Conservation (phyloP, 2,113 vertebrate species). For the Erythrocercus mccallii region DNA sequence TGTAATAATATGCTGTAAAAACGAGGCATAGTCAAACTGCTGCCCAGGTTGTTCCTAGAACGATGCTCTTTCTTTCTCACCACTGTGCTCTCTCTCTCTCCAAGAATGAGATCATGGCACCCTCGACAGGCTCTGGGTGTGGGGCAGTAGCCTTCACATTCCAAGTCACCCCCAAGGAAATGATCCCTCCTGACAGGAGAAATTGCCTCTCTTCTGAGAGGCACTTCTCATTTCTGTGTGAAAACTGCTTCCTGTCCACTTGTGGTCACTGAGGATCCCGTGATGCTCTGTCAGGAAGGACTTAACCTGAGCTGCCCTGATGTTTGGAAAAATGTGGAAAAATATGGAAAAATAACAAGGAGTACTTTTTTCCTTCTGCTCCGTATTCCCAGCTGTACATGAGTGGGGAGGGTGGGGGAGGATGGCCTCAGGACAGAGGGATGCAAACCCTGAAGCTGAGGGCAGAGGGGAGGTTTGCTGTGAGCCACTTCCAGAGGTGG, state of each 20-base stretch:
- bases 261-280: background rate
- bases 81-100: constrained; percentile 16
- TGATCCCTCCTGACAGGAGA: background rate
- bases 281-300: background rate
- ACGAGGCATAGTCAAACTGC: constrained; percentile 64
- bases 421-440: background rate
- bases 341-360: background rate
- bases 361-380: background rate
- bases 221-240: background rate
- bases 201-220: background rate
- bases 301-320: background rate
- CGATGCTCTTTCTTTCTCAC: constrained; percentile 59
- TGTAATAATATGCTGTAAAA: constrained; percentile 80
- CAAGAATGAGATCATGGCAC: background rate
- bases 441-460: background rate
- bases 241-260: background rate
- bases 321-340: background rate
- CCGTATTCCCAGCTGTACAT: rapidly evolving
- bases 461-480: background rate
- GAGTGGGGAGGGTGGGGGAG: background rate
- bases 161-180: background rate
- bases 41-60: constrained; percentile 68
- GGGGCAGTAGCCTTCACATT: background rate
- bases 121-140: background rate
- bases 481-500: background rate